phyloP scores from a whole-genome alignment of 2,888 invertebrate species.

The Saturnia japonica region DNA sequence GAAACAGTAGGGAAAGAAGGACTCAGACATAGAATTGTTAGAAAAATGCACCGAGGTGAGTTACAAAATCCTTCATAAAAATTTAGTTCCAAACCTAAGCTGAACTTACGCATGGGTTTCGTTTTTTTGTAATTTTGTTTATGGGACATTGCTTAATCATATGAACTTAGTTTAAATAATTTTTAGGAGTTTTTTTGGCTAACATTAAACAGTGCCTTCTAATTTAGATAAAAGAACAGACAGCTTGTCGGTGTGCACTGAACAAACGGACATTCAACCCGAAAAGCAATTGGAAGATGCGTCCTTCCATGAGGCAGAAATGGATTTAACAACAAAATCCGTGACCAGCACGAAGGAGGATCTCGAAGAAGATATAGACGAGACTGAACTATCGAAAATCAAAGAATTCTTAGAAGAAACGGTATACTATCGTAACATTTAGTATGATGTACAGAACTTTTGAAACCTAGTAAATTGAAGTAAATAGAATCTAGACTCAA shows the following conservation, averaged over 20 bases:
- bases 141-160: not conserved
- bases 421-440: conserved; percentile 38
- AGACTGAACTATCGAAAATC: conserved; percentile 61
- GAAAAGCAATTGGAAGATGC: conserved; percentile 42
- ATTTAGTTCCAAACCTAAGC: not conserved
- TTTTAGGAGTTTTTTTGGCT: conserved; percentile 21
- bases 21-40: conserved; percentile 68
- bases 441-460: not conserved
- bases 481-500: no score
- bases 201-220: conserved; percentile 19
- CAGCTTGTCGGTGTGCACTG: conserved; percentile 53
- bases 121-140: not conserved
- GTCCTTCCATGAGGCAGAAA: conserved; percentile 47
- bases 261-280: conserved; percentile 44
- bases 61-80: conserved; percentile 8
- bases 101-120: not conserved
- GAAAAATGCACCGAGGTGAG: conserved; percentile 76
- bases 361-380: conserved; percentile 66
- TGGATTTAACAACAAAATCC: conserved; percentile 52
- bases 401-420: conserved; percentile 73
- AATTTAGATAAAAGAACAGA: conserved; percentile 66
- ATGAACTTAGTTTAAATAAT: not conserved
- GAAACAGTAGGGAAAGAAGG: conserved; percentile 70
- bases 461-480: no score
- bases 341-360: conserved; percentile 60